phyloP scores from a whole-genome alignment of 2,888 invertebrate species.

The Morpho helenor region DNA sequence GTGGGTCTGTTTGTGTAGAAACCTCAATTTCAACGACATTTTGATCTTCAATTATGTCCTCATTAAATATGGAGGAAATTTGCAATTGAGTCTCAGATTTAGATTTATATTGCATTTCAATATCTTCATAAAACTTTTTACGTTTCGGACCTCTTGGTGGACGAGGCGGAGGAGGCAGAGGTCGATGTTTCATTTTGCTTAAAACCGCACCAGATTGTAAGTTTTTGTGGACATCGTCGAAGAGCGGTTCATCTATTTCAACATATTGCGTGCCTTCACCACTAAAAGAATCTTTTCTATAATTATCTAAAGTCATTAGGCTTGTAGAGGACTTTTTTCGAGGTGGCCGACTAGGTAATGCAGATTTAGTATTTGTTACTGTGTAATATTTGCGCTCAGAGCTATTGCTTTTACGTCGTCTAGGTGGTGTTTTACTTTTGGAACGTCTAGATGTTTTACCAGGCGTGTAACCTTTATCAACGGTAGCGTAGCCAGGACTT shows the following conservation, averaged over 20 bases:
- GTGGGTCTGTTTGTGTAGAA: slow-evolving; percentile 91
- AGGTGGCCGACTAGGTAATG: slow-evolving; percentile 82
- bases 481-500: slow-evolving; percentile 85
- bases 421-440: slow-evolving; percentile 74
- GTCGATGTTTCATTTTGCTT: slow-evolving; percentile 91
- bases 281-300: slow-evolving; percentile 58
- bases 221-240: slow-evolving; percentile 80
- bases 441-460: slow-evolving; percentile 78
- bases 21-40: slow-evolving; percentile 83
- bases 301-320: slow-evolving; percentile 73
- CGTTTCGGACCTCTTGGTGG: slow-evolving; percentile 84
- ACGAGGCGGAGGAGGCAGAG: slow-evolving; percentile 91
- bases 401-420: slow-evolving; percentile 67
- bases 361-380: slow-evolving; percentile 65
- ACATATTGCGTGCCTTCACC: slow-evolving; percentile 78
- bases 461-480: slow-evolving; percentile 85
- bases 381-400: slow-evolving; percentile 84
- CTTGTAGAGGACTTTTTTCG: slow-evolving; percentile 80
- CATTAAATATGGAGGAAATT: slow-evolving; percentile 29
- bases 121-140: slow-evolving; percentile 47
- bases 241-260: slow-evolving; percentile 79
- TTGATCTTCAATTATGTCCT: slow-evolving; percentile 41
- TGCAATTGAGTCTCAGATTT: slow-evolving; percentile 33
- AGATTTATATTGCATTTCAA: slow-evolving; percentile 20
- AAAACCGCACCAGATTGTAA: slow-evolving; percentile 87